These are phyloP conservation scores for Phaethornis superciliosus DNA, from an alignment of 2,113 vertebrate genomes.

Conservation along the genomic window DNA sequence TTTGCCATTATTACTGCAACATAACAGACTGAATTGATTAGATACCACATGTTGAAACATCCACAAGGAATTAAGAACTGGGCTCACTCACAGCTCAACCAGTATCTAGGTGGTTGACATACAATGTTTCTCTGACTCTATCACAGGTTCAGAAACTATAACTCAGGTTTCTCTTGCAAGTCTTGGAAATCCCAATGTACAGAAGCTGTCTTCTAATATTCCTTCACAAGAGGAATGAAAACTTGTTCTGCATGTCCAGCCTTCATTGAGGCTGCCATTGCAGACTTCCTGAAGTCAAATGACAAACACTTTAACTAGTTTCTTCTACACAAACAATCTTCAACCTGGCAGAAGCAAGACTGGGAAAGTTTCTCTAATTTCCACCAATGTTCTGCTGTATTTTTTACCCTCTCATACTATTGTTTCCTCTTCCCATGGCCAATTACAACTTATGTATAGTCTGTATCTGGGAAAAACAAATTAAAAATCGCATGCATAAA, in stretches of 20 bases:
- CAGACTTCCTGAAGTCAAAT: neutral
- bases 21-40: neutral
- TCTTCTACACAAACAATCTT: neutral
- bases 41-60: neutral
- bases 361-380: neutral
- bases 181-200: neutral
- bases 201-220: neutral
- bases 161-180: neutral
- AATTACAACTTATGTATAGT: neutral
- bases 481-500: neutral
- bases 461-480: neutral
- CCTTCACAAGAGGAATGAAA: neutral
- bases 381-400: neutral
- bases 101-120: neutral
- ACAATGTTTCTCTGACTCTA: neutral
- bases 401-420: neutral
- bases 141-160: neutral
- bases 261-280: neutral
- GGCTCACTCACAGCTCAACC: neutral
- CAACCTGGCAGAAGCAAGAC: neutral
- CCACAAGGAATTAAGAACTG: neutral
- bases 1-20: neutral
- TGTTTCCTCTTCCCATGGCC: neutral
- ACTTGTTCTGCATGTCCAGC: neutral
- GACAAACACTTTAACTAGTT: neutral